phyloP scores from a whole-genome alignment of 92 coral and sea anemone species.

The Palythoa heliodiscus region DNA sequence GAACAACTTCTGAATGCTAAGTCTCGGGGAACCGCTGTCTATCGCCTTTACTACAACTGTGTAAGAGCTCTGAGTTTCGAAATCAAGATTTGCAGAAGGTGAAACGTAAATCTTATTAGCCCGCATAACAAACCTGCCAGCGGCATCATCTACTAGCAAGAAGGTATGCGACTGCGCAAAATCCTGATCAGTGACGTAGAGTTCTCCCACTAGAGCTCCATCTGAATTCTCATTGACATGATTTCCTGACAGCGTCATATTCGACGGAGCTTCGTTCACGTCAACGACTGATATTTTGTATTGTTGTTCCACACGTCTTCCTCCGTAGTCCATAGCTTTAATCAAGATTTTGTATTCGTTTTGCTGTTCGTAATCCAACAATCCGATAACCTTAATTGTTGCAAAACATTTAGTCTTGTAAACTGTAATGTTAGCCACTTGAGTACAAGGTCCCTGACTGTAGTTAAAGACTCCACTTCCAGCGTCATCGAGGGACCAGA shows the following conservation, averaged over 20 bases:
- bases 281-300: slow-evolving; percentile 60
- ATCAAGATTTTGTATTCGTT: slow-evolving; percentile 52
- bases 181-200: slow-evolving; percentile 76
- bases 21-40: slow-evolving; percentile 74
- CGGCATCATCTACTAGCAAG: slow-evolving; percentile 63
- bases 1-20: slow-evolving; percentile 48
- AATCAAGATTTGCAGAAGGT: slow-evolving; percentile 69
- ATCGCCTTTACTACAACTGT: slow-evolving; percentile 50
- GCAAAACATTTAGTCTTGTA: slow-evolving; percentile 68
- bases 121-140: slow-evolving; percentile 72
- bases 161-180: slow-evolving; percentile 64
- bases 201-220: slow-evolving; percentile 68
- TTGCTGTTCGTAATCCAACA: slow-evolving; percentile 70
- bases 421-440: slow-evolving; percentile 51
- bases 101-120: slow-evolving; percentile 74
- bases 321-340: slow-evolving; percentile 81
- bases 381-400: slow-evolving; percentile 51
- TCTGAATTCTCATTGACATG: slow-evolving; percentile 68
- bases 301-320: slow-evolving; percentile 56
- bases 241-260: slow-evolving; percentile 64
- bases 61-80: slow-evolving; percentile 49
- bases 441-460: slow-evolving; percentile 50
- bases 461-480: slow-evolving; percentile 64
- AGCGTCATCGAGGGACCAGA: slow-evolving; percentile 75
- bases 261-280: slow-evolving; percentile 74